A percentile compares a stretch with the other conserved stretches of the same genome.
Conservation (phyloP, 1,140 invertebrate species). For the Anastatus disparis region DNA sequence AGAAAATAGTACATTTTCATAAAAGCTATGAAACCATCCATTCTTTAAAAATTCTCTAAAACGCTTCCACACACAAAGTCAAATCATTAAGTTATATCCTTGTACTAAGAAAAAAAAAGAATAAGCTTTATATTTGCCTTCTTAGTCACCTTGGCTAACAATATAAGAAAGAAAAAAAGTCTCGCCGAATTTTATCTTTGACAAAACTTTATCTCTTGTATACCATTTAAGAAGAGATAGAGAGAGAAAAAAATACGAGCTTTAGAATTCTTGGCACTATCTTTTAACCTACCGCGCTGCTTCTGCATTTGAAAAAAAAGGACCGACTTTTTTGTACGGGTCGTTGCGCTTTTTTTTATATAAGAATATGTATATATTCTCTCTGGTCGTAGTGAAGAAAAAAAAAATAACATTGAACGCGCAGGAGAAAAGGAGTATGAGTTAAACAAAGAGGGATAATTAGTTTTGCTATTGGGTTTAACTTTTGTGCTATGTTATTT, state of each 20-base stretch:
- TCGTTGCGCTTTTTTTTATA: neutral
- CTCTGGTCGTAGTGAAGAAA: neutral
- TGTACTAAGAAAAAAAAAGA: too few relatives aligned
- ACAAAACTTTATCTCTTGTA: constrained; percentile 5
- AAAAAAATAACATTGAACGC: neutral
- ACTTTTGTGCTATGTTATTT: neutral
- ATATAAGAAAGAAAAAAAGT: too few relatives aligned
- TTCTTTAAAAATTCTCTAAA: too few relatives aligned
- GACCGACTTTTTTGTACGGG: neutral
- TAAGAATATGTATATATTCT: too few relatives aligned
- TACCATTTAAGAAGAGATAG: too few relatives aligned
- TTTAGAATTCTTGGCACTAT: neutral
- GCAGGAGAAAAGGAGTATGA: neutral
- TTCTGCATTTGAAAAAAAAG: constrained; percentile 8
- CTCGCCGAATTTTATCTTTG: constrained; percentile 30
- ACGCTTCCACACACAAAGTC: too few relatives aligned
- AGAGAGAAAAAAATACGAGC: too few relatives aligned
- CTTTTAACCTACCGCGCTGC: constrained; percentile 1
- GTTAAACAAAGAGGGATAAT: constrained; percentile 22
- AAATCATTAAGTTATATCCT: too few relatives aligned
- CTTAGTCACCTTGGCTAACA: too few relatives aligned
- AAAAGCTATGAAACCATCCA: too few relatives aligned
- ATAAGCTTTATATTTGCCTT: too few relatives aligned
- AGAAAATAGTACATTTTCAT: too few relatives aligned
- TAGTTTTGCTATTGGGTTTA: constrained; percentile 3